These are phyloP conservation scores for Mizuhopecten yessoensis DNA, from an alignment of 1,140 invertebrate species.

Conservation along the genomic window DNA sequence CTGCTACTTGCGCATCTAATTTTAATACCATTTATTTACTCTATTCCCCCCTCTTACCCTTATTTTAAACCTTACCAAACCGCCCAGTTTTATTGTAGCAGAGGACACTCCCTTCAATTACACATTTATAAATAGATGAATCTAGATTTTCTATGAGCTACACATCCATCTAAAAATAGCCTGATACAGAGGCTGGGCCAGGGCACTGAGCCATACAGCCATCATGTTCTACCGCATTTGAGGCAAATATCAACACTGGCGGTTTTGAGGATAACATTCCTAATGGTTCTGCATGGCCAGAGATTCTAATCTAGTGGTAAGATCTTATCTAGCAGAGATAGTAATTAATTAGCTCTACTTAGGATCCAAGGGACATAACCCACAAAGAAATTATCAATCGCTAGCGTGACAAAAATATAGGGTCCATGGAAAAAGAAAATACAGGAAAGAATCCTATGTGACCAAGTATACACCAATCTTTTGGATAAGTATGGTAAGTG, in stretches of 20 bases:
- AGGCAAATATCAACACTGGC: conserved; percentile 12
- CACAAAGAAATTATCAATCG: neutral
- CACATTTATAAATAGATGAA: too few relatives aligned
- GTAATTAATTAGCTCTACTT: neutral
- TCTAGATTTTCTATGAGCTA: neutral
- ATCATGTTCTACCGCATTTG: conserved; percentile 11
- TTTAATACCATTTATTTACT: neutral
- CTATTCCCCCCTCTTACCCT: neutral
- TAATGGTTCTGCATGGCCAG: neutral
- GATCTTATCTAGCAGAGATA: neutral
- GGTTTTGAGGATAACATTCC: conserved; percentile 22
- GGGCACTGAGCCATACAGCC: neutral
- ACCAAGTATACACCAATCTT: too few relatives aligned
- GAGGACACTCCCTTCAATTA: neutral
- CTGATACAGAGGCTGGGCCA: neutral
- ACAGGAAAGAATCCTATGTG: too few relatives aligned
- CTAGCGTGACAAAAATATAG: too few relatives aligned
- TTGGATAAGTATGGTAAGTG: neutral
- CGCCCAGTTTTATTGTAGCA: neutral
- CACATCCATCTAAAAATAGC: neutral
- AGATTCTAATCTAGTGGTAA: neutral
- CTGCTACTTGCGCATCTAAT: neutral
- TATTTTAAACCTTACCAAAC: neutral
- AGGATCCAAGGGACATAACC: neutral
- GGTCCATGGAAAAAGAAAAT: too few relatives aligned